Percentiles rank a stretch among this genome's conserved stretches.
These are phyloP conservation scores for Forpus xanthops DNA, from an alignment of 2,797 vertebrate species.

Conservation along the genomic window DNA sequence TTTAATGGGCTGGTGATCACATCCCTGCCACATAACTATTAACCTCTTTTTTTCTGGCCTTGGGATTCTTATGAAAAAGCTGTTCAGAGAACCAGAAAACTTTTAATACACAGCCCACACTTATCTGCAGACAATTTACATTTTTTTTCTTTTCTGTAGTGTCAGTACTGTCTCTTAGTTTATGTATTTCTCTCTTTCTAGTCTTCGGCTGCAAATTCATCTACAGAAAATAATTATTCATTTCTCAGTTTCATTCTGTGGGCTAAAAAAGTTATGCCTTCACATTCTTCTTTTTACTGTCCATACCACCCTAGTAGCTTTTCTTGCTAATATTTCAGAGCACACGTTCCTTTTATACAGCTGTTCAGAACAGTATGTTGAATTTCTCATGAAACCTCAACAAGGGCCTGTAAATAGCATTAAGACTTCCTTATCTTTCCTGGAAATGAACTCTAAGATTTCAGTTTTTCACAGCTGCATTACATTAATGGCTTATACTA, in stretches of 20 bases:
- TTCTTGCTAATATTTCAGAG: neutral
- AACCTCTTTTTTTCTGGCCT: neutral
- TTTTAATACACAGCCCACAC: neutral
- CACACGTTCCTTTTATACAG: neutral
- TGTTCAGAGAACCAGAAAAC: neutral
- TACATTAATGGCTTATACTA: neutral
- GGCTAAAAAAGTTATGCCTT: neutral
- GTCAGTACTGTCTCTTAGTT: neutral
- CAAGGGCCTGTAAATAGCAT: neutral
- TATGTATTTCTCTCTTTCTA: neutral
- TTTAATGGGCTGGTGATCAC: neutral
- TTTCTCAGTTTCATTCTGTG: neutral
- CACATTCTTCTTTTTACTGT: neutral
- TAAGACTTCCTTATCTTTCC: neutral
- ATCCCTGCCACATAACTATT: neutral
- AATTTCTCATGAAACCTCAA: neutral
- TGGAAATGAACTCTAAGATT: neutral
- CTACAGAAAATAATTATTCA: neutral
- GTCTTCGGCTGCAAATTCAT: neutral
- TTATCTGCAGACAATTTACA: neutral
- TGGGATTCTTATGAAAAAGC: neutral
- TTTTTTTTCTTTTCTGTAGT: neutral
- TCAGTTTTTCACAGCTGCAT: neutral
- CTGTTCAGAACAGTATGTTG: neutral
- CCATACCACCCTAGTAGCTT: neutral